Conservation (phyloP, 2,888 invertebrate species). For the Anarsia innoxiella region DNA sequence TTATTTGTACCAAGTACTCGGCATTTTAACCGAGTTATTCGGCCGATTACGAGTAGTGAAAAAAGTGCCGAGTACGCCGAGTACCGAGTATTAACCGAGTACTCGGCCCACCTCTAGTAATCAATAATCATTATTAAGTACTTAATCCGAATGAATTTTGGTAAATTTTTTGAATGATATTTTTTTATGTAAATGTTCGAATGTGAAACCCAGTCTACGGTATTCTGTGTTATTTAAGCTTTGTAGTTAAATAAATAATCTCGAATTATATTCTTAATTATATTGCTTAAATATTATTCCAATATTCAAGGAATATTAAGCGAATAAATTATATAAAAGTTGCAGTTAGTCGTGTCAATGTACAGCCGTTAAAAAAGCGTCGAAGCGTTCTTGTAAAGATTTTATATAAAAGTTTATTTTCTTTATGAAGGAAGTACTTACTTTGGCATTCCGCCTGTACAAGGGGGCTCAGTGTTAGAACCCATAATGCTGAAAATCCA, state of each 20-base stretch:
- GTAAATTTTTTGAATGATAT: too few species aligned
- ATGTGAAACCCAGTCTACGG: constrained; percentile 38
- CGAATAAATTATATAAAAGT: too few species aligned
- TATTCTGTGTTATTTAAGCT: constrained; percentile 23
- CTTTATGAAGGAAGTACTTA: constrained; percentile 48
- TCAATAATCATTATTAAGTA: too few species aligned
- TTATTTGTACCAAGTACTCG: too few species aligned
- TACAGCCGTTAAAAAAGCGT: constrained; percentile 37
- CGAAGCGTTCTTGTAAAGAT: constrained; percentile 30
- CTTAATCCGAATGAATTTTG: too few species aligned
- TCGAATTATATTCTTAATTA: background rate
- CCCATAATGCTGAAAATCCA: constrained; percentile 75
- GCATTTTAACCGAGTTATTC: too few species aligned
- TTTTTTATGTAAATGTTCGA: background rate
- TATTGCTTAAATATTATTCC: background rate
- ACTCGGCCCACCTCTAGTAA: too few species aligned
- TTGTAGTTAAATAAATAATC: background rate
- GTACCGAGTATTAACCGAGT: too few species aligned
- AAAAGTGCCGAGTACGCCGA: too few species aligned
- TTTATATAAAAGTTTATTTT: background rate
- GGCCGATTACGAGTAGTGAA: too few species aligned
- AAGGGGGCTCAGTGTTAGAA: constrained; percentile 67
- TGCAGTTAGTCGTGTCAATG: constrained; percentile 4
- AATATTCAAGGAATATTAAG: constrained; percentile 3
- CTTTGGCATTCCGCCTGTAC: constrained; percentile 74